These are phyloP conservation scores for Coturnix japonica DNA, from an alignment of 2,113 vertebrate species.

Conservation along the genomic window DNA sequence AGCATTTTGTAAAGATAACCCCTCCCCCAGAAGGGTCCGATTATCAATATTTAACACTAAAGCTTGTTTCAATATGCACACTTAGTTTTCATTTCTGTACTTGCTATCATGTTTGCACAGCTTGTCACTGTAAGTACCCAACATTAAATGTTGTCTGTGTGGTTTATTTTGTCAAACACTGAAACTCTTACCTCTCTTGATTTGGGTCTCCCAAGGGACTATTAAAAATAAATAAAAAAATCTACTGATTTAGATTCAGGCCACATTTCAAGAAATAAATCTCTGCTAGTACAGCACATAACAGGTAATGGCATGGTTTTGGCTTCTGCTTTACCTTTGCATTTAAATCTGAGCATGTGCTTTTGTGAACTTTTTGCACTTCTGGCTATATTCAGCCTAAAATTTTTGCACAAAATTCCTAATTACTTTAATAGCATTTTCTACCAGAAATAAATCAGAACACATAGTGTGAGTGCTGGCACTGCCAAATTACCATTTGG, in stretches of 20 bases:
- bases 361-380: neutral
- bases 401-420: slow-evolving; percentile 13
- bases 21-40: neutral
- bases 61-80: neutral
- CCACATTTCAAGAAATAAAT: neutral
- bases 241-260: neutral
- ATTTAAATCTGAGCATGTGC: neutral
- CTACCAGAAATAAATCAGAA: neutral
- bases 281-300: neutral
- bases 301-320: neutral
- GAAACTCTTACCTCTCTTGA: slow-evolving; percentile 1
- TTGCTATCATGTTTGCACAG: neutral
- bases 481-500: neutral
- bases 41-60: neutral
- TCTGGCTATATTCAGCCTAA: neutral
- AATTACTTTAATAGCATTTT: neutral
- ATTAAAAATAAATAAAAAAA: neutral
- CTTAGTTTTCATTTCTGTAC: neutral
- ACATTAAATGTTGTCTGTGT: neutral
- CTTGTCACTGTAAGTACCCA: neutral
- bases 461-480: neutral
- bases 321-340: slow-evolving; percentile 6
- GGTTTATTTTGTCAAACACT: neutral
- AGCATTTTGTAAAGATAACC: neutral
- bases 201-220: slow-evolving; percentile 9